phyloP scores from a whole-genome alignment of 2,113 vertebrate genomes.

The Emydura subglobosa region DNA sequence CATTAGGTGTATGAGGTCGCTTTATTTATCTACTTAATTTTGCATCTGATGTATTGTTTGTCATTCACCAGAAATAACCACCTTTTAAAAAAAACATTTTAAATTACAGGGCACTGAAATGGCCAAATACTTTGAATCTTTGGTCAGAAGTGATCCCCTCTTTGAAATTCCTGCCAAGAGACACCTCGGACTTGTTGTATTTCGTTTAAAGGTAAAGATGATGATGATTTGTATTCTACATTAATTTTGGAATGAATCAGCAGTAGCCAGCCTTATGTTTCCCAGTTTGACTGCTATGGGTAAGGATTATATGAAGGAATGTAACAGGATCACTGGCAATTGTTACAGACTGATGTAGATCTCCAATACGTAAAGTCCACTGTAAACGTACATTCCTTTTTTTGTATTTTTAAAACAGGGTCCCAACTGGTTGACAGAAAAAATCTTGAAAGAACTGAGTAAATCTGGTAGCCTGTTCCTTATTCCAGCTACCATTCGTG shows the following conservation, averaged over 20 bases:
- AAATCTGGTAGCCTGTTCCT: constrained; percentile 91
- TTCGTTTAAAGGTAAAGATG: constrained; percentile 89
- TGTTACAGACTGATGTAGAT: neutral
- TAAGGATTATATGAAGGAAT: neutral
- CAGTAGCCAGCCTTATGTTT: neutral
- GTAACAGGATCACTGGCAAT: neutral
- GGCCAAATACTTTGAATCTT: constrained; percentile 93
- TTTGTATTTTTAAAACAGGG: constrained; percentile 76
- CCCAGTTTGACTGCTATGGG: neutral
- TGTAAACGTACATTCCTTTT: neutral
- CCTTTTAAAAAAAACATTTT: neutral
- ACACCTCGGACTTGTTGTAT: constrained; percentile 94
- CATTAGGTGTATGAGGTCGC: neutral
- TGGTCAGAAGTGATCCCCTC: constrained; percentile 87
- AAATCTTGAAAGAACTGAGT: constrained; percentile 88
- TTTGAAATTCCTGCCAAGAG: constrained; percentile 95
- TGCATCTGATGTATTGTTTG: neutral
- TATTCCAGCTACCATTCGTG: constrained; percentile 88
- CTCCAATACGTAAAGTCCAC: constrained; percentile 25
- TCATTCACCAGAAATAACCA: neutral
- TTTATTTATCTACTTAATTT: neutral
- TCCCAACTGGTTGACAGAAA: constrained; percentile 91
- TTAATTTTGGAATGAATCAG: neutral
- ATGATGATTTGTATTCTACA: neutral
- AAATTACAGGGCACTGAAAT: constrained; percentile 88